These are phyloP conservation scores for Ceramica pisi DNA, from an alignment of 2,888 invertebrate genomes.

Conservation along the genomic window DNA sequence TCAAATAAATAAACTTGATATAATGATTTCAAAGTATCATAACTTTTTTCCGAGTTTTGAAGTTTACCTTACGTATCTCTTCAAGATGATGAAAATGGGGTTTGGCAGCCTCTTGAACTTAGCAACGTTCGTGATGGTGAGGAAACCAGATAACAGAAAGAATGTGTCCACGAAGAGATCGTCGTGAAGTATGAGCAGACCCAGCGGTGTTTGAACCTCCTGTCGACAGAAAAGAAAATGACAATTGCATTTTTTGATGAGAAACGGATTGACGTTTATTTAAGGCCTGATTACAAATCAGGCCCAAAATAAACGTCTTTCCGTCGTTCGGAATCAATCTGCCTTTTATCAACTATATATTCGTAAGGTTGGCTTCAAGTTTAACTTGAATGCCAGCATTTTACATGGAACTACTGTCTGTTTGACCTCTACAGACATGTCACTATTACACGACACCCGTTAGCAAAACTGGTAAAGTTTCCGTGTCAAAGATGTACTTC, in stretches of 20 bases:
- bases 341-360: no score
- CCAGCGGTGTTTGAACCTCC: slow-evolving; percentile 71
- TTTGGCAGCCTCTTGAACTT: slow-evolving; percentile 80
- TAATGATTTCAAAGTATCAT: not conserved
- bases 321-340: not conserved
- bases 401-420: not conserved
- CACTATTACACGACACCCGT: no score
- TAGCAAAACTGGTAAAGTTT: no score
- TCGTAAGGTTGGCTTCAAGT: no score
- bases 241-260: not conserved
- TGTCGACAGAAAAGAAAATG: slow-evolving; percentile 53
- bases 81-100: slow-evolving; percentile 87
- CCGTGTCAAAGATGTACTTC: no score
- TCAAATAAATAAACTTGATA: no score
- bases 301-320: no score
- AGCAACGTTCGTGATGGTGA: slow-evolving; percentile 87
- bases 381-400: not conserved
- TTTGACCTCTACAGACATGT: no score
- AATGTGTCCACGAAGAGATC: slow-evolving; percentile 93
- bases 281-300: not conserved
- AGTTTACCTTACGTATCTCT: slow-evolving; percentile 91
- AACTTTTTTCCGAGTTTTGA: no score
- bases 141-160: slow-evolving; percentile 91
- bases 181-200: slow-evolving; percentile 89
- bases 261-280: no score